Conservation (phyloP, 1,140 invertebrate genomes). For the Portunus trituberculatus region DNA sequence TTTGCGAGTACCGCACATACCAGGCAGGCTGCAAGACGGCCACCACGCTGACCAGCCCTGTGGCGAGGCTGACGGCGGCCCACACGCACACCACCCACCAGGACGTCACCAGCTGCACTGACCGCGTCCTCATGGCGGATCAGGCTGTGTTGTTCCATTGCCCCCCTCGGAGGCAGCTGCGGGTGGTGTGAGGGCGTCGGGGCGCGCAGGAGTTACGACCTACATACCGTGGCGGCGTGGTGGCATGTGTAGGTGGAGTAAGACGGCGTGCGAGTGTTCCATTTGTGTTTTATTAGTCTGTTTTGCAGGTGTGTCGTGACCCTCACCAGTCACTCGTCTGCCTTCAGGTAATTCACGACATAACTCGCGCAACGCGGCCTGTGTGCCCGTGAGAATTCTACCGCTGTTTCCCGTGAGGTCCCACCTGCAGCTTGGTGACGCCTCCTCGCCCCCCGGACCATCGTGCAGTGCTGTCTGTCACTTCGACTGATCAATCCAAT, state of each 20-base stretch:
- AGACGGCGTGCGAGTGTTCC: neutral
- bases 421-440: neutral
- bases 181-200: neutral
- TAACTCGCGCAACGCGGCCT: neutral
- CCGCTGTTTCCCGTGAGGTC: neutral
- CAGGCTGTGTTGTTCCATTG: neutral
- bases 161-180: neutral
- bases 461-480: too few species aligned
- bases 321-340: neutral
- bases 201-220: neutral
- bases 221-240: neutral
- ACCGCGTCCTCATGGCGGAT: constrained; percentile 42
- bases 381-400: neutral
- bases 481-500: too few species aligned
- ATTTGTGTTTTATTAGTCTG: neutral
- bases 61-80: constrained; percentile 36
- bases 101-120: constrained; percentile 56
- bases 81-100: constrained; percentile 69
- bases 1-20: constrained; percentile 58
- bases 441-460: neutral
- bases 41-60: constrained; percentile 62
- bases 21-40: constrained; percentile 58
- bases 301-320: neutral
- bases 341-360: neutral
- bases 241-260: neutral